Evolutionary conservation across 2,888 invertebrate species (phyloP).

Genomic region (Autographa pulchrina): DNA sequence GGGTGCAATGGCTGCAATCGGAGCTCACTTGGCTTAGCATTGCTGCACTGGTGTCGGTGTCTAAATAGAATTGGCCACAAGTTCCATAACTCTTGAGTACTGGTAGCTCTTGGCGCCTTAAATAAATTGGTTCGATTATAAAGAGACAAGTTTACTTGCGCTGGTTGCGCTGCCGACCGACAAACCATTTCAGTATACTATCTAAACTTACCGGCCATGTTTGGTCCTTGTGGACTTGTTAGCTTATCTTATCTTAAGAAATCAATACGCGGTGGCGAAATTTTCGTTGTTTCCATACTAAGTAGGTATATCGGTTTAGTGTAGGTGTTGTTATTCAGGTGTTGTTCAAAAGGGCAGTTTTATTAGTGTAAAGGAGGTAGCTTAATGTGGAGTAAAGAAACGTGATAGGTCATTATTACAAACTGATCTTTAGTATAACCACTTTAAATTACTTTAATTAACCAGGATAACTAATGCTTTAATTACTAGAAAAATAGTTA

Average conservation of each 20-base stretch:
- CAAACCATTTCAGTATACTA: constrained; percentile 65
- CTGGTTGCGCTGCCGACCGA: constrained; percentile 63
- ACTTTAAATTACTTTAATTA: no score
- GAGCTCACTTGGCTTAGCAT: constrained; percentile 33
- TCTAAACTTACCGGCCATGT: constrained; percentile 62
- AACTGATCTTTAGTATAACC: no score
- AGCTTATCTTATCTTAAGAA: constrained; percentile 67
- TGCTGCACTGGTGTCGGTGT: constrained; percentile 15
- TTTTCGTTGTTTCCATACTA: constrained; percentile 47
- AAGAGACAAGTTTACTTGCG: constrained; percentile 73
- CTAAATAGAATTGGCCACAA: constrained; percentile 36
- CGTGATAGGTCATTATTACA: no score
- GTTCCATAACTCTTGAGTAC: constrained; percentile 42
- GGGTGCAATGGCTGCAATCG: constrained; percentile 35
- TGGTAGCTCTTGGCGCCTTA: constrained; percentile 63
- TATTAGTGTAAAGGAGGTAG: no score
- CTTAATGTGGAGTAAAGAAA: no score
- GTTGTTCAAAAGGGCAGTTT: background rate
- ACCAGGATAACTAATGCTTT: no score
- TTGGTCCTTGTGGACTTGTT: constrained; percentile 59
- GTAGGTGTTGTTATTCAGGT: background rate
- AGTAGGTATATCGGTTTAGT: background rate
- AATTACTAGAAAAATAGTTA: no score
- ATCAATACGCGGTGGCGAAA: constrained; percentile 61
- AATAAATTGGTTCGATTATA: constrained; percentile 77